Base-by-base conservation (phyloP, 2,113 vertebrate species). In the Reinhardtius hippoglossoides region DNA sequence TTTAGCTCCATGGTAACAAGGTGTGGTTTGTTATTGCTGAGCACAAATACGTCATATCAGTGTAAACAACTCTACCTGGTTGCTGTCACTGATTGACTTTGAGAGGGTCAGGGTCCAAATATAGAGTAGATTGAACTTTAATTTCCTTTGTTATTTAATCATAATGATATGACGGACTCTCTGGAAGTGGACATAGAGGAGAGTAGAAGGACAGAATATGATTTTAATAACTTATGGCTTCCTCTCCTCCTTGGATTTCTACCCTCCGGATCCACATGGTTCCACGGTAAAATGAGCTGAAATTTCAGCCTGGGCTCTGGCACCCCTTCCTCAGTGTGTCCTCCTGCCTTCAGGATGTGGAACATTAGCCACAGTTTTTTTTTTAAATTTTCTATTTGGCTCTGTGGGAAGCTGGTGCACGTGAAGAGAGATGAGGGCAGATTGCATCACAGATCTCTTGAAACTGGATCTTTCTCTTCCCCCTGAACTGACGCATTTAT, bases 181-280 rank as follows among this genome's bases (percentile, higher is more conserved):
- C 18, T 56, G 54, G 52, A 55, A 55, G 52, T 21, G 48, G 50
- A 20, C 0, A n/a, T 27, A 27, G 55, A 37, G 44, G 10, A 82
- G 64, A 76, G 31, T 67, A 1, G 20, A 71, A 27, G n/a, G 35
- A 2, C 54, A 70, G 3, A 73, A 46, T 62, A 44, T 44, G 20
- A 68, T 52, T 66, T 82, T 9, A 59, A 24, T 71, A 63, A 66
- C 20, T 56, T 66, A 21, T 35, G 16, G 62, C 37, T 56, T 60
- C 40, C 26, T 62, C 24, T 61, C 82, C 64, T 69, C 67, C 78
- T 89, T 72, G 24, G 73, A 84, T 92, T 87, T 92, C 66, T 84
- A 48, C 67, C 80, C 75, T 67, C 70, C 15, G 37, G 76, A 52
- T 46, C 21, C 71, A 87, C 76, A 82, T 69, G 74, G 31, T 71